Percentiles rank a stretch among this genome's conserved stretches.
Evolutionary conservation across 2,797 vertebrate species (phyloP).

Genomic region (Eulemur coronatus): DNA sequence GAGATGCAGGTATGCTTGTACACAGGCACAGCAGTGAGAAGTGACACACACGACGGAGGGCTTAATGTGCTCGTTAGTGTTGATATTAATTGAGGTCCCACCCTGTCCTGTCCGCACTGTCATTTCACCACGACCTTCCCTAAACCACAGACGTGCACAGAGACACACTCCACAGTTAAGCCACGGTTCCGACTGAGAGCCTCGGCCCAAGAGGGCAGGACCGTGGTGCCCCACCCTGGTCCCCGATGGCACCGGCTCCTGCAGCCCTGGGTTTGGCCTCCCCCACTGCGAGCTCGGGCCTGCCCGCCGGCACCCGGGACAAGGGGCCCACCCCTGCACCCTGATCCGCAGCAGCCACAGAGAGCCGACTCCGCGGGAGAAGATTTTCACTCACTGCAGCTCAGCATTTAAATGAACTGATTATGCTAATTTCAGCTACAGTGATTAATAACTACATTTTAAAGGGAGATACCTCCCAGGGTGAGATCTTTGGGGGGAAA

Average conservation of each 20-base stretch:
- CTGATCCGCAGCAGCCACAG: background rate
- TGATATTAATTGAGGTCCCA: accelerated
- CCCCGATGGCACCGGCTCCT: background rate
- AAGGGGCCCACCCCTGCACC: background rate
- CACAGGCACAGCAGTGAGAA: background rate
- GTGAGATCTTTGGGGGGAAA: background rate
- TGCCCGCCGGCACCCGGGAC: background rate
- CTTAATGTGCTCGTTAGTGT: accelerated
- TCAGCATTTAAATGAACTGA: background rate
- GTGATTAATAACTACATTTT: conserved; percentile 3
- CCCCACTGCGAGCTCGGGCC: background rate
- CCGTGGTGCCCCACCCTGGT: accelerated
- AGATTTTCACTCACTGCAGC: background rate
- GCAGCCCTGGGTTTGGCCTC: accelerated
- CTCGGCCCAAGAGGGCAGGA: accelerated
- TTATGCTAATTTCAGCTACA: background rate
- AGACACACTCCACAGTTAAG: accelerated
- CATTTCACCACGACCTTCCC: background rate
- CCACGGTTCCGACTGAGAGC: accelerated
- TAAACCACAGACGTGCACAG: background rate
- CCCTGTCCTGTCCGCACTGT: accelerated
- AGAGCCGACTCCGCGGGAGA: accelerated
- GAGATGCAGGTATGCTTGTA: accelerated
- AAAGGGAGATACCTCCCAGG: background rate
- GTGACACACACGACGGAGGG: accelerated